Conservation (phyloP, 92 coral and sea anemone genomes). For the Porites rus region DNA sequence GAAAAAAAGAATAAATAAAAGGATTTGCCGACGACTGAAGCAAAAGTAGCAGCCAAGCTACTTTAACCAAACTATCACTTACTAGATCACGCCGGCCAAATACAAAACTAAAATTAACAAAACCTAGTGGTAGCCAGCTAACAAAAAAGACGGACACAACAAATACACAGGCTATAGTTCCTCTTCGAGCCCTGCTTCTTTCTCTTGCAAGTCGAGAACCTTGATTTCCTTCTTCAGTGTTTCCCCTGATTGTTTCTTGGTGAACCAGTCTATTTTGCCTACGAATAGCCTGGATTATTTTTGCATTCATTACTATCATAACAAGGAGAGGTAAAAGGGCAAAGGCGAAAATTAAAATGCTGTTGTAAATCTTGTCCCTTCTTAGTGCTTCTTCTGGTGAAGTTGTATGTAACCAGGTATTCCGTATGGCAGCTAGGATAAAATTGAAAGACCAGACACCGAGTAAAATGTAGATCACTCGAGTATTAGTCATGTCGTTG, state of each 20-base stretch:
- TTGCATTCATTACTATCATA: slow-evolving; percentile 57
- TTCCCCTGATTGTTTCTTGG: neutral
- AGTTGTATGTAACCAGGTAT: slow-evolving; percentile 59
- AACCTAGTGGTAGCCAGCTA: slow-evolving; percentile 69
- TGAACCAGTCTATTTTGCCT: slow-evolving; percentile 29
- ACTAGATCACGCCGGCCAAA: slow-evolving; percentile 40
- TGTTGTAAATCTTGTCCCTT: slow-evolving; percentile 61
- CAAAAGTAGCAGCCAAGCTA: slow-evolving; percentile 61
- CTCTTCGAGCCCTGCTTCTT: slow-evolving; percentile 33
- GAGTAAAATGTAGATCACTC: slow-evolving; percentile 40
- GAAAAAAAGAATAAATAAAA: slow-evolving; percentile 67
- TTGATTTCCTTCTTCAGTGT: neutral
- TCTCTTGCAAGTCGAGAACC: slow-evolving; percentile 2
- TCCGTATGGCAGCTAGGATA: slow-evolving; percentile 30
- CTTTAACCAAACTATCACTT: slow-evolving; percentile 31
- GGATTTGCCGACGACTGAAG: slow-evolving; percentile 71
- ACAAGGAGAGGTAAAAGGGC: slow-evolving; percentile 61
- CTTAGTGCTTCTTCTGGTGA: slow-evolving; percentile 13
- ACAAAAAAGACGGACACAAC: slow-evolving; percentile 41
- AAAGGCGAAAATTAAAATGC: slow-evolving; percentile 55
- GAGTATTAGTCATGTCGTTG: slow-evolving; percentile 63
- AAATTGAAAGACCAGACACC: slow-evolving; percentile 63
- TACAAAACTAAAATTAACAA: slow-evolving; percentile 23
- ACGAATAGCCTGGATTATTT: slow-evolving; percentile 55
- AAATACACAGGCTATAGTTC: slow-evolving; percentile 65